phyloP scores from a whole-genome alignment of 2,113 vertebrate genomes.

The Xiphophorus hellerii region DNA sequence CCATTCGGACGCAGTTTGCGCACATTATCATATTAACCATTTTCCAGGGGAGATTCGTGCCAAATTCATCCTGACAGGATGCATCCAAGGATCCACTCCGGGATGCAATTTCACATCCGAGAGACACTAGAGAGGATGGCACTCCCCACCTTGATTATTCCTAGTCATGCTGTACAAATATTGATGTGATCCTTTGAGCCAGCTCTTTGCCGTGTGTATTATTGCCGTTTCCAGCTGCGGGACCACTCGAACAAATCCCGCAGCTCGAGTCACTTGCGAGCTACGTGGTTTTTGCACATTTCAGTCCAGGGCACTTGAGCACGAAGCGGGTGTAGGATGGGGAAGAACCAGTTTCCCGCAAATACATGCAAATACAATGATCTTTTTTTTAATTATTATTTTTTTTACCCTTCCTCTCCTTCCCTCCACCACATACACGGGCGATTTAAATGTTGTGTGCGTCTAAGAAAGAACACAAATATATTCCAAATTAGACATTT shows the following conservation, averaged over 20 bases:
- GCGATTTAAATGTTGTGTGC: slow-evolving; percentile 34
- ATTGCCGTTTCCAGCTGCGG: slow-evolving; percentile 85
- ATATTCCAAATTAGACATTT: slow-evolving; percentile 18
- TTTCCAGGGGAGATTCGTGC: slow-evolving; percentile 54
- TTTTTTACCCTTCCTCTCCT: background rate
- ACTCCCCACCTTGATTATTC: slow-evolving; percentile 95
- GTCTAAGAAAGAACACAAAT: background rate
- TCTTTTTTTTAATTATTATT: slow-evolving; percentile 39
- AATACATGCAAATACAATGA: slow-evolving; percentile 75
- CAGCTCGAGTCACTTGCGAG: slow-evolving; percentile 83
- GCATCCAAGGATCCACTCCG: slow-evolving; percentile 83
- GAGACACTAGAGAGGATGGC: slow-evolving; percentile 85
- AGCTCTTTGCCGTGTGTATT: slow-evolving; percentile 86
- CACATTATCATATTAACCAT: slow-evolving; percentile 61
- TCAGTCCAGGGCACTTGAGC: slow-evolving; percentile 84
- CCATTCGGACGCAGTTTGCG: slow-evolving; percentile 48
- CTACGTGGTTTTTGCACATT: slow-evolving; percentile 81
- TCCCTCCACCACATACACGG: slow-evolving; percentile 49
- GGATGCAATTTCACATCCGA: slow-evolving; percentile 88
- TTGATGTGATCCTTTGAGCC: slow-evolving; percentile 96
- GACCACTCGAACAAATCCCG: slow-evolving; percentile 89
- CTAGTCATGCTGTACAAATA: slow-evolving; percentile 99
- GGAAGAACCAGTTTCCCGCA: slow-evolving; percentile 70
- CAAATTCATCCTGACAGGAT: slow-evolving; percentile 77
- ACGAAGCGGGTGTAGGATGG: slow-evolving; percentile 76